phyloP scores from a whole-genome alignment of 2,797 vertebrate species.

The Delichon dasypus region DNA sequence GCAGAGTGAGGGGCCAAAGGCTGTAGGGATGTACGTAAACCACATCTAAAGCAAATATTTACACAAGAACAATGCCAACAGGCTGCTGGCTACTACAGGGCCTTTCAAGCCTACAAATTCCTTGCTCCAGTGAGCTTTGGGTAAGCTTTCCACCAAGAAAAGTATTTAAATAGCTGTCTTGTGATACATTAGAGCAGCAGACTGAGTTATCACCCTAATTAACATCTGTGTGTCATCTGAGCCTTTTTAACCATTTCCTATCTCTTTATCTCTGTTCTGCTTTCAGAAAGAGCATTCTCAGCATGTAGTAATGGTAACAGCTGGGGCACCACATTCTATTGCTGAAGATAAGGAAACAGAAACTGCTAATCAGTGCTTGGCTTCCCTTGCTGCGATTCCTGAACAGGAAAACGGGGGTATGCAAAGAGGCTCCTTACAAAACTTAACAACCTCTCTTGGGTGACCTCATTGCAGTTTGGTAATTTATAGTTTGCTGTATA shows the following conservation, averaged over 20 bases:
- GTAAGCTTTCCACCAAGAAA: neutral
- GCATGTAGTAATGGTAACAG: neutral
- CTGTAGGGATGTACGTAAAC: neutral
- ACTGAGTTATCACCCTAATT: neutral
- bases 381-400: neutral
- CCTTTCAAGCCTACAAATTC: neutral
- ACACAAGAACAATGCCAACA: neutral
- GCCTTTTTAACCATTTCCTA: neutral
- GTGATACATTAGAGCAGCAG: neutral
- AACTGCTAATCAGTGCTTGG: neutral
- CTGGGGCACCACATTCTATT: neutral
- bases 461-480: neutral
- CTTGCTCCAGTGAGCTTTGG: fast-evolving
- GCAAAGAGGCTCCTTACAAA: neutral
- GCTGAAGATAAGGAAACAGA: neutral
- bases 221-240: neutral
- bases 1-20: neutral
- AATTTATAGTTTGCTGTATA: neutral
- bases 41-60: conserved; percentile 12
- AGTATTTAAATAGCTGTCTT: neutral
- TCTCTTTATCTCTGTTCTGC: neutral
- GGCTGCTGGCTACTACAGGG: neutral
- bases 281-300: neutral
- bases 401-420: neutral
- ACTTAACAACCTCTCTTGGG: neutral